Evolutionary conservation across 2,113 vertebrate species (phyloP).

Genomic region (Nothobranchius furzeri): DNA sequence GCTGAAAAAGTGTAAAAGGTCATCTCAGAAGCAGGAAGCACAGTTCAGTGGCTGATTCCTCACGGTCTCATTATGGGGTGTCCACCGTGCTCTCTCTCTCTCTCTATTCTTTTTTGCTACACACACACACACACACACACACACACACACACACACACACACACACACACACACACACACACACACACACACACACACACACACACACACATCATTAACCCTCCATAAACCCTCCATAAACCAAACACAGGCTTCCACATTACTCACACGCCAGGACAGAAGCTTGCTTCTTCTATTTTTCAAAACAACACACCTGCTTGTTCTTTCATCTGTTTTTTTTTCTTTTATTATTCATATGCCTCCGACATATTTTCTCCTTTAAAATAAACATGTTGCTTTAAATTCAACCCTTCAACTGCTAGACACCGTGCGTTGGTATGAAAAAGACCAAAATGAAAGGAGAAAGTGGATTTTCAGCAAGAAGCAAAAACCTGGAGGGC

Average conservation of each 20-base stretch:
- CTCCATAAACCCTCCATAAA: slow-evolving; percentile 9
- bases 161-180: too few relatives aligned
- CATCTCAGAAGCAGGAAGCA: slow-evolving; percentile 38
- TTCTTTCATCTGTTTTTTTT: slow-evolving; percentile 34
- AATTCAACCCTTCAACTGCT: slow-evolving; percentile 20
- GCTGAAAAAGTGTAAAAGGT: slow-evolving; percentile 41
- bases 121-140: neutral
- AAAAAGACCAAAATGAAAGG: slow-evolving; percentile 8
- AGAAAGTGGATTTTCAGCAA: slow-evolving; percentile 20
- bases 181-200: neutral
- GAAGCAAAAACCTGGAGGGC: slow-evolving; percentile 8
- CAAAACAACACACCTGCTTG: slow-evolving; percentile 18
- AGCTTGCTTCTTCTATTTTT: neutral
- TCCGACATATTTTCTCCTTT: slow-evolving; percentile 8
- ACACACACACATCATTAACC: neutral
- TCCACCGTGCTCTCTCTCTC: slow-evolving; percentile 16
- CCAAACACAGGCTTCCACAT: slow-evolving; percentile 8
- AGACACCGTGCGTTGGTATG: slow-evolving; percentile 15
- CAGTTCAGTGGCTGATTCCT: slow-evolving; percentile 56
- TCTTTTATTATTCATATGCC: slow-evolving; percentile 18
- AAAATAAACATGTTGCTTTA: slow-evolving; percentile 20
- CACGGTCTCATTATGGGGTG: slow-evolving; percentile 53
- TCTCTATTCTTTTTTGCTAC: neutral
- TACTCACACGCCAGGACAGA: slow-evolving; percentile 3
- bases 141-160: too few relatives aligned